Base-by-base conservation (phyloP, 2,888 invertebrate species). In the Oligia fasciuncula region DNA sequence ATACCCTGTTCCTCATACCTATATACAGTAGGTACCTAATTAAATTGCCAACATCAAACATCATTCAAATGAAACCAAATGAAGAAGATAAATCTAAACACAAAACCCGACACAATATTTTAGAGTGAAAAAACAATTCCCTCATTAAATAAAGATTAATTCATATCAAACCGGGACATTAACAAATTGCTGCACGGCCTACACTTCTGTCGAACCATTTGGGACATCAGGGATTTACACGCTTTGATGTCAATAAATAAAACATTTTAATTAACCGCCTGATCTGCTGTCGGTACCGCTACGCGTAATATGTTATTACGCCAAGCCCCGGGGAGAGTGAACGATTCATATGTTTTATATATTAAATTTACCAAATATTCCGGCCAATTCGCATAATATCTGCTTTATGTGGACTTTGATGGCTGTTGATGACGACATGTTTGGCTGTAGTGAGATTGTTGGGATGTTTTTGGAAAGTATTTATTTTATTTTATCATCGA, bases 341-440 rank as follows among this genome's bases (percentile, higher is more conserved):
- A 84, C 89, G 90, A 92, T 91, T 92, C 92, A 89, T 92, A 92
- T 91, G 91, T 91, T 91, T 90, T 90, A 92, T 93, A 92, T 93
- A 94, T 94, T 93, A 93, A 94, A 94, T 93, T 92, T 93, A 90
- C 88, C 90, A 85, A 91, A 92, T 87, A 84, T 87, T 88, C 81
- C 76, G 81, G 85, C 80, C 87, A 86, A 86, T 88, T 81, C 82
- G 68, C 40, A 80, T 78, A 69, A 83, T 85, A 82, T 85, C 76
- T 83, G 68, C 76, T 73, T 77, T 79, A 77, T 62, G 83, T 49
- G 76, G 60, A 57, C 46, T 49, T 35, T 62, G 74, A 51, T 67
- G n/a, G 63, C 19, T 67, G 14, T 29, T 74, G 57, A 29, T 71
- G 46, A 40, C 23, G 49, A 74, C 65, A 54, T 76, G n/a, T 51